Evolutionary conservation across 2,888 invertebrate genomes (phyloP).

Genomic region (Neoscelio sp.): DNA sequence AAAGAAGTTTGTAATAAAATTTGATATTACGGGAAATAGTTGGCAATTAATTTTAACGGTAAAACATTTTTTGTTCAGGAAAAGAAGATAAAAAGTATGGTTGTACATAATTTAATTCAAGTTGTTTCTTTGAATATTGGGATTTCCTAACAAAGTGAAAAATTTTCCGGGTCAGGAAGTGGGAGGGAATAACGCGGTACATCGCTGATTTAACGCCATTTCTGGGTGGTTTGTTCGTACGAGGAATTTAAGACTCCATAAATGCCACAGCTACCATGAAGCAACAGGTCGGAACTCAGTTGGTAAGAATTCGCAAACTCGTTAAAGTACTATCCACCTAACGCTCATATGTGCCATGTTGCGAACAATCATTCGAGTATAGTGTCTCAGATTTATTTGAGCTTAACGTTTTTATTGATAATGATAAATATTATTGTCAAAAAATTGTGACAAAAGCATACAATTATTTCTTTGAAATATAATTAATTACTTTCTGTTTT

Average conservation of each 20-base stretch:
- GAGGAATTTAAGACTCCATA: constrained; percentile 77
- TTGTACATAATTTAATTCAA: constrained; percentile 19
- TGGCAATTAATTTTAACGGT: constrained; percentile 8
- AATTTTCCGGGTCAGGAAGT: constrained; percentile 31
- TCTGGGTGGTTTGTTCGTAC: constrained; percentile 64
- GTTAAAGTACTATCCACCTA: constrained; percentile 77
- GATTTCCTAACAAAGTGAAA: constrained; percentile 45
- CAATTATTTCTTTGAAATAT: too few relatives aligned
- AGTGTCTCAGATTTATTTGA: too few relatives aligned
- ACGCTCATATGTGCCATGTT: constrained; percentile 75
- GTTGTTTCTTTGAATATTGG: constrained; percentile 40
- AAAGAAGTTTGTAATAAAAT: constrained; percentile 3
- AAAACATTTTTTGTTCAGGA: neutral
- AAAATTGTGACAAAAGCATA: too few relatives aligned
- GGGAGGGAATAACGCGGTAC: constrained; percentile 35
- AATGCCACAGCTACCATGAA: constrained; percentile 74
- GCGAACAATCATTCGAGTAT: constrained; percentile 22
- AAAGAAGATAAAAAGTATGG: constrained; percentile 1
- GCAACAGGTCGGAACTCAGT: constrained; percentile 77
- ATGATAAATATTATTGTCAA: too few relatives aligned
- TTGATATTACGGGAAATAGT: too few relatives aligned
- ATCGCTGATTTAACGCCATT: constrained; percentile 70
- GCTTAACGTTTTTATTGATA: too few relatives aligned
- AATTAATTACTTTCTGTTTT: too few relatives aligned
- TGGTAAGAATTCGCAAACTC: constrained; percentile 77